These are phyloP conservation scores for Limonius californicus DNA, from an alignment of 1,140 invertebrate genomes.

Conservation along the genomic window DNA sequence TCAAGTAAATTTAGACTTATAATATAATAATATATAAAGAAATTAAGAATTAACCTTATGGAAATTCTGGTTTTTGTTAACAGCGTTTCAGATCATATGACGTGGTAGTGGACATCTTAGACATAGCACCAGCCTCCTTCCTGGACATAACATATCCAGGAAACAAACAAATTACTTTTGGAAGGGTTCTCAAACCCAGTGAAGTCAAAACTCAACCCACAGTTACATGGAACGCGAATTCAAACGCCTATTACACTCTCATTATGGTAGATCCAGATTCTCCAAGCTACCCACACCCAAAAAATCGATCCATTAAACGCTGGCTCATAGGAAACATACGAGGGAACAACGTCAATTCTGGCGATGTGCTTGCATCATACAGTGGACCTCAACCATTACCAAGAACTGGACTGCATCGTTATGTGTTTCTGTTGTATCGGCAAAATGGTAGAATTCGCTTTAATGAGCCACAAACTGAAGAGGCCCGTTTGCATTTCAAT, in stretches of 20 bases:
- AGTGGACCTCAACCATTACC: slow-evolving; percentile 80
- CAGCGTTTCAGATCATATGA: background rate
- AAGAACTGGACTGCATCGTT: slow-evolving; percentile 80
- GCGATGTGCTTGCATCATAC: slow-evolving; percentile 67
- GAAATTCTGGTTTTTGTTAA: no score
- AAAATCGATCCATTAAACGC: slow-evolving; percentile 82
- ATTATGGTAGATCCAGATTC: slow-evolving; percentile 85
- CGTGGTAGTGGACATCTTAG: no score
- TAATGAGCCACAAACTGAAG: slow-evolving; percentile 58
- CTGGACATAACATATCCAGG: no score
- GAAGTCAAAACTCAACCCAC: slow-evolving; percentile 43
- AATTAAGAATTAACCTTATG: no score
- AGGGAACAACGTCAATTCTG: slow-evolving; percentile 64
- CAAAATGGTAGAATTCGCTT: slow-evolving; percentile 69
- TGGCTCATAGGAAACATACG: slow-evolving; percentile 90
- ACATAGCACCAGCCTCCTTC: no score
- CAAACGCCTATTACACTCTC: slow-evolving; percentile 63
- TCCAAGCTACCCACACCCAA: slow-evolving; percentile 82
- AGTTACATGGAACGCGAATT: slow-evolving; percentile 60
- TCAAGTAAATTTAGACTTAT: background rate
- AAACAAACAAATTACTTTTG: no score
- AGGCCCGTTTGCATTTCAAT: slow-evolving; percentile 68
- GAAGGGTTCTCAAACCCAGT: no score
- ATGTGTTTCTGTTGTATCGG: slow-evolving; percentile 83
- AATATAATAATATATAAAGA: no score